Evolutionary conservation across 2,113 vertebrate genomes (phyloP).

Genomic region (Polyodon spathula): DNA sequence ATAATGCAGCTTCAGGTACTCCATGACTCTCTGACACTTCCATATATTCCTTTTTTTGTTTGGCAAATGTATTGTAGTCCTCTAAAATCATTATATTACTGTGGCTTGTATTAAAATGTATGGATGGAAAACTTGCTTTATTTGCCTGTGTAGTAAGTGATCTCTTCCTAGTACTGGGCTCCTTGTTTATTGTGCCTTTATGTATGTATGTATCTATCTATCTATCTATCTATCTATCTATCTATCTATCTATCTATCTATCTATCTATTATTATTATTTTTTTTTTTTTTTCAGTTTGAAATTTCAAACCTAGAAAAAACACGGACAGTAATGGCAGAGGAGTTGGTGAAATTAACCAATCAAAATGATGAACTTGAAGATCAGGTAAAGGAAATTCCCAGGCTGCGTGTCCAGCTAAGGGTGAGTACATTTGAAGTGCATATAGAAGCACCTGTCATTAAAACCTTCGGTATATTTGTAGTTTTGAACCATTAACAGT

Average conservation of each 20-base stretch:
- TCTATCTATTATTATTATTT: no score
- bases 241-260: no score
- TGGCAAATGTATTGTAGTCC: no score
- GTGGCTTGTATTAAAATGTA: no score
- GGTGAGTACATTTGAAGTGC: conserved; percentile 43
- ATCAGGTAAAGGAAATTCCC: conserved; percentile 82
- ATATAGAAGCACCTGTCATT: not conserved
- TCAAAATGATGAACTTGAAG: conserved; percentile 90
- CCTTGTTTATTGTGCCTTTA: not conserved
- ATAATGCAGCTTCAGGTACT: conserved; percentile 87
- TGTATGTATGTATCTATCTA: not conserved
- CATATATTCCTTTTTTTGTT: no score
- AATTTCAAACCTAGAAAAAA: conserved; percentile 84
- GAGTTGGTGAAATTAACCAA: conserved; percentile 90
- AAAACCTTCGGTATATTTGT: no score
- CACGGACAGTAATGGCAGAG: conserved; percentile 85
- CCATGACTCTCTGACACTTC: conserved; percentile 15
- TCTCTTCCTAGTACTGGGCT: no score
- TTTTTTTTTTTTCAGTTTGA: conserved; percentile 78
- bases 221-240: no score
- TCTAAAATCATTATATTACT: no score
- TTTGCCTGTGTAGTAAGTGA: no score
- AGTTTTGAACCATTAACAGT: no score
- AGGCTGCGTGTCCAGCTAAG: conserved; percentile 71
- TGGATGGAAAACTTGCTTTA: no score